phyloP scores from a whole-genome alignment of 2,113 vertebrate species.

The Xyrauchen texanus region DNA sequence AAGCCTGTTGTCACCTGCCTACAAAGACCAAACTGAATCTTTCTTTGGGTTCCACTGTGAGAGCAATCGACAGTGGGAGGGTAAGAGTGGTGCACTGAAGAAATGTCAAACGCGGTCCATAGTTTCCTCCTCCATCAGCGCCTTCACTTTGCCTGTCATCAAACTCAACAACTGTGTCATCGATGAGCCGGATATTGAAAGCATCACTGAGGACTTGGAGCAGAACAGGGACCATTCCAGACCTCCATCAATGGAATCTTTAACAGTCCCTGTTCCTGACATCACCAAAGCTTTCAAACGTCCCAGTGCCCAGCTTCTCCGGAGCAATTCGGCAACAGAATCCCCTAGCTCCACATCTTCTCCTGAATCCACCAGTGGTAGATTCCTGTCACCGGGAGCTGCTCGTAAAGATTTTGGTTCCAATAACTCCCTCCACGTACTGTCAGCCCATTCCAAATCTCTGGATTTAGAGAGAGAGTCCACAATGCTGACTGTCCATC shows the following conservation, averaged over 20 bases:
- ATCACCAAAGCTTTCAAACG: conserved; percentile 82
- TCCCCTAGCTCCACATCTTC: conserved; percentile 73
- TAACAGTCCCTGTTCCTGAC: conserved; percentile 80
- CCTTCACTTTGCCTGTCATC: conserved; percentile 95
- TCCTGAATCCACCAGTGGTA: conserved; percentile 78
- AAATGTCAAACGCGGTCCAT: conserved; percentile 93
- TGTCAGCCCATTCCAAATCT: conserved; percentile 93
- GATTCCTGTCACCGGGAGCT: conserved; percentile 88
- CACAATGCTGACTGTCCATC: conserved; percentile 84
- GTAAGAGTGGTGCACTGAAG: conserved; percentile 68
- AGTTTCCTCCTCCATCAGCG: conserved; percentile 94
- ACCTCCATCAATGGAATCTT: conserved; percentile 85
- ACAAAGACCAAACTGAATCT: conserved; percentile 76
- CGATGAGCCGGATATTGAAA: conserved; percentile 92
- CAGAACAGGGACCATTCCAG: conserved; percentile 64
- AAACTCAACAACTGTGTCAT: conserved; percentile 99
- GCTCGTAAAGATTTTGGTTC: conserved; percentile 92
- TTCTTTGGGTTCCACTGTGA: conserved; percentile 78
- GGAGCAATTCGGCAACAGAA: conserved; percentile 83
- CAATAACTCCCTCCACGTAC: conserved; percentile 89
- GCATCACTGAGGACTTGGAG: conserved; percentile 88
- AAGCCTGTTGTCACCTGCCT: conserved; percentile 81
- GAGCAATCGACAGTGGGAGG: conserved; percentile 57
- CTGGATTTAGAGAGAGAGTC: conserved; percentile 88
- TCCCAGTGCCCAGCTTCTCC: conserved; percentile 62